Evolutionary conservation across 2,113 vertebrate genomes (phyloP).

Genomic region (Haliaeetus leucogaster): DNA sequence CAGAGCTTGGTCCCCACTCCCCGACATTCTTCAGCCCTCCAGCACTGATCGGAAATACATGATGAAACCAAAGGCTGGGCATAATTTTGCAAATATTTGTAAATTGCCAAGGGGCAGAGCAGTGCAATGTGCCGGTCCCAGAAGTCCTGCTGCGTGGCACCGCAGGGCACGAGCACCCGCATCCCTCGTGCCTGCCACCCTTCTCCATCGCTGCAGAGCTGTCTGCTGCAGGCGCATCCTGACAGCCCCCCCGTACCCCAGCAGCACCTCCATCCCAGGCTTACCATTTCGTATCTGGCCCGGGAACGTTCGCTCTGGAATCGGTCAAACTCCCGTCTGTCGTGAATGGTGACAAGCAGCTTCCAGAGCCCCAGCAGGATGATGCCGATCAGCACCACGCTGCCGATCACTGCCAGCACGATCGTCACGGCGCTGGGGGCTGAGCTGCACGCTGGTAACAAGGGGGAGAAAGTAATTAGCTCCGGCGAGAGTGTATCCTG

Average conservation of each 20-base stretch:
- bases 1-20: accelerated
- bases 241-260: accelerated
- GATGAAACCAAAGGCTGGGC: background rate
- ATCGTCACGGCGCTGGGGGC: slow-evolving; percentile 82
- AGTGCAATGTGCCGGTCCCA: accelerated
- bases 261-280: background rate
- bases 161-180: accelerated
- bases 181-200: accelerated
- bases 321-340: slow-evolving; percentile 88
- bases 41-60: background rate
- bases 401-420: slow-evolving; percentile 87
- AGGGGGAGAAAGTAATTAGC: background rate
- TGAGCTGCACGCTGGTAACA: slow-evolving; percentile 79
- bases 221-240: background rate
- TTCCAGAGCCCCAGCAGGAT: slow-evolving; percentile 89
- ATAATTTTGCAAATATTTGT: background rate
- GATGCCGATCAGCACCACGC: slow-evolving; percentile 88
- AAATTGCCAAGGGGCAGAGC: background rate
- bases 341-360: slow-evolving; percentile 91
- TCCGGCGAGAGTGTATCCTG: accelerated
- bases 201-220: background rate
- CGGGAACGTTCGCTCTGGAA: slow-evolving; percentile 92
- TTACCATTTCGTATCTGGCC: slow-evolving; percentile 94
- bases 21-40: background rate
- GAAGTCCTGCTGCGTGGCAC: background rate